phyloP scores from a whole-genome alignment of 2,797 vertebrate species.

The Potorous gilbertii region DNA sequence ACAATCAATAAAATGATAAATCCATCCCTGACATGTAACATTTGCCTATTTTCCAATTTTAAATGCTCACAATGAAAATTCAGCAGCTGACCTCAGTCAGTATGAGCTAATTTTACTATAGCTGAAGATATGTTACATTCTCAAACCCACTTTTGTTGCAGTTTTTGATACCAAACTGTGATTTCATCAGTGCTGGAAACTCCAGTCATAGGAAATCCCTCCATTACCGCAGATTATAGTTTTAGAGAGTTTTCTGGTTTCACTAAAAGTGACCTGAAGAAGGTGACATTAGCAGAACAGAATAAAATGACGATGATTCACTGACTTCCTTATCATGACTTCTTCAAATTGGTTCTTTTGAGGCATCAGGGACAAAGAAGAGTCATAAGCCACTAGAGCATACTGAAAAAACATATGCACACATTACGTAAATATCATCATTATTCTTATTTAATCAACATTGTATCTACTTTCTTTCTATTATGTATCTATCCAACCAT shows the following conservation, averaged over 20 bases:
- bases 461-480: neutral
- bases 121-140: neutral
- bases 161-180: neutral
- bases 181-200: neutral
- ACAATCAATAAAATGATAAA: neutral
- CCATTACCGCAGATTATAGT: neutral
- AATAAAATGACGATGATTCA: constrained; percentile 65
- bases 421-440: neutral
- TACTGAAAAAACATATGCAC: neutral
- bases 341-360: neutral
- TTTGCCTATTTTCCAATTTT: neutral
- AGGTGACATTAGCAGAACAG: neutral
- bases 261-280: constrained; percentile 27
- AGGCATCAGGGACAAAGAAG: neutral
- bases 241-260: neutral
- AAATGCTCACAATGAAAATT: neutral
- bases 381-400: neutral
- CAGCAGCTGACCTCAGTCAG: neutral
- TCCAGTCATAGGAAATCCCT: neutral
- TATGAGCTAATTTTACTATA: neutral
- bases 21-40: neutral
- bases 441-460: neutral
- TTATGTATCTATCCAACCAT: neutral
- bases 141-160: neutral
- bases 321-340: constrained; percentile 45